Percentiles rank a stretch among this genome's conserved stretches.
phyloP scores from a whole-genome alignment of 2,888 invertebrate species.

The Leucophora obtusa region DNA sequence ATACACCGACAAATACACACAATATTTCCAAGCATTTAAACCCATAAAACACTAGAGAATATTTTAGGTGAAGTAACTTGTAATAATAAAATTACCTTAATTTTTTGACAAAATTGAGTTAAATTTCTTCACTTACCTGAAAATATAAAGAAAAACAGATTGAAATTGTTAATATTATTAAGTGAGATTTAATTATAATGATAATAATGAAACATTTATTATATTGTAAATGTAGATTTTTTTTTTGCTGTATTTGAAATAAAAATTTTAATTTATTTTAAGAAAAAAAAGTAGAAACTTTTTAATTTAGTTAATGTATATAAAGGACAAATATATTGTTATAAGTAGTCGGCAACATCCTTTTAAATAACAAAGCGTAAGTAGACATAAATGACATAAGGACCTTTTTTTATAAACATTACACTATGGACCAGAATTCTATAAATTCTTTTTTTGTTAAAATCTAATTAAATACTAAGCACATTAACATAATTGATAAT shows the following conservation, averaged over 20 bases:
- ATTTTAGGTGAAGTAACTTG: neutral
- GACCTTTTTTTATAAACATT: neutral
- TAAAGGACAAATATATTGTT: neutral
- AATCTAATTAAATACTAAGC: too few species aligned
- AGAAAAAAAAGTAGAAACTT: conserved; percentile 19
- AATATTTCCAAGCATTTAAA: neutral
- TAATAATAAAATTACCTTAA: conserved; percentile 43
- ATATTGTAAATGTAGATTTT: neutral
- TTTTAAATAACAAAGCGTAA: neutral
- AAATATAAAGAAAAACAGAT: conserved; percentile 3
- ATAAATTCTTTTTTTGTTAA: too few species aligned
- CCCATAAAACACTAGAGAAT: conserved; percentile 19
- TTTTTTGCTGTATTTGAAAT: neutral
- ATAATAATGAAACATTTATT: neutral
- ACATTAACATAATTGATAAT: too few species aligned
- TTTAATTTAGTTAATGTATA: conserved; percentile 45
- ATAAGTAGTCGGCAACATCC: neutral
- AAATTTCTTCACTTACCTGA: neutral
- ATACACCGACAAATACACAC: neutral
- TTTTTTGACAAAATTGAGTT: conserved; percentile 8
- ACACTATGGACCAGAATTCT: neutral
- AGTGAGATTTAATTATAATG: conserved; percentile 26
- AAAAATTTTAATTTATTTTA: neutral
- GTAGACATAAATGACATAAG: conserved; percentile 2
- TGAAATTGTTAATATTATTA: conserved; percentile 17